A percentile compares a stretch with the other conserved stretches of the same genome.
These are phyloP conservation scores for Hydractinia echinata DNA, from an alignment of 30 jellyfish, hydroid and myxozoan species.

Conservation along the genomic window DNA sequence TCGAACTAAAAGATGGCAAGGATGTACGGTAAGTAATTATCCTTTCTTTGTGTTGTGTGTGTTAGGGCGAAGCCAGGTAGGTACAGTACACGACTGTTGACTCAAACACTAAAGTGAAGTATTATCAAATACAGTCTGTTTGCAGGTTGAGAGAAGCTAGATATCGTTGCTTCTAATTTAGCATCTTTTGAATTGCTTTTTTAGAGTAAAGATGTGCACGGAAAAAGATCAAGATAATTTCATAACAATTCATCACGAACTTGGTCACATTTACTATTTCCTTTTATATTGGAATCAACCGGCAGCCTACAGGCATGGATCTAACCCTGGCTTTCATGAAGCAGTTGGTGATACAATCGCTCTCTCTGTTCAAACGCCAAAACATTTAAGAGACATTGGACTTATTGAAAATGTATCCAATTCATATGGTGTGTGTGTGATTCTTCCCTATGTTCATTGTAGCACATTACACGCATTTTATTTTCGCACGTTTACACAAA, in stretches of 20 bases:
- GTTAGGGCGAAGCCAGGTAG: no score
- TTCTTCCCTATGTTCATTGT: no score
- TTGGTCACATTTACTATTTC: conserved; percentile 92
- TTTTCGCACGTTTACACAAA: no score
- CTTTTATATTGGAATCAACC: conserved; percentile 86
- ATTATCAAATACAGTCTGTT: no score
- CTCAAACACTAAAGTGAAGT: no score
- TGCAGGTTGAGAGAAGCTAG: no score
- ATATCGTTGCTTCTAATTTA: no score
- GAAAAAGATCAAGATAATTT: conserved; percentile 70
- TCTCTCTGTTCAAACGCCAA: conserved; percentile 87
- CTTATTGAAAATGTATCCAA: conserved; percentile 50
- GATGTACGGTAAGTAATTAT: conserved; percentile 48
- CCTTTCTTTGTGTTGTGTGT: no score
- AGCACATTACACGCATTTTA: no score
- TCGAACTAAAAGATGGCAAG: conserved; percentile 37
- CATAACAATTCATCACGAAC: conserved; percentile 84
- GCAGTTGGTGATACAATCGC: conserved; percentile 96
- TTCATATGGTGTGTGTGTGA: conserved; percentile 30
- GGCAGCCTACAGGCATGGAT: conserved; percentile 73
- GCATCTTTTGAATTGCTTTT: not conserved
- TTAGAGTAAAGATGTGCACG: conserved; percentile 96
- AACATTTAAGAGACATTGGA: conserved; percentile 75
- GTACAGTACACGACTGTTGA: no score
- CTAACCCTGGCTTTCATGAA: conserved; percentile 98